phyloP scores from a whole-genome alignment of 2,888 invertebrate species.

The Tetranychus piercei region DNA sequence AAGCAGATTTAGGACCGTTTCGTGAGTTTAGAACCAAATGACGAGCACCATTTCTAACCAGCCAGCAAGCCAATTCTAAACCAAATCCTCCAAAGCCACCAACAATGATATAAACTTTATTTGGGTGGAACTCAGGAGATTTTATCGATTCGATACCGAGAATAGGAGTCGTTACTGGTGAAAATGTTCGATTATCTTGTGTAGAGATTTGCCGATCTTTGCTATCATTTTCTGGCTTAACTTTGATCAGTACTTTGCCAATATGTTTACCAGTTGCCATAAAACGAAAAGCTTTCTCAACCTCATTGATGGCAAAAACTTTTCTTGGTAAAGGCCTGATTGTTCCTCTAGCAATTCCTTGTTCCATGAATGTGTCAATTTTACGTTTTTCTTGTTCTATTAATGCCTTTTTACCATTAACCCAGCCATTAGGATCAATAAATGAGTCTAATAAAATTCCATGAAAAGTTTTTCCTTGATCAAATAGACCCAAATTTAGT shows the following conservation, averaged over 20 bases:
- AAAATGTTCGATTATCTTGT: constrained; percentile 59
- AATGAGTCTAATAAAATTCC: constrained; percentile 1
- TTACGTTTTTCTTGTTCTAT: not conserved
- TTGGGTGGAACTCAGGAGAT: constrained; percentile 44
- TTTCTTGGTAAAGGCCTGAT: constrained; percentile 59
- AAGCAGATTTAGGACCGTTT: constrained; percentile 72
- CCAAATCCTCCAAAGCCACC: constrained; percentile 89
- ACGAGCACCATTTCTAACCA: constrained; percentile 65
- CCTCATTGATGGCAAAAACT: constrained; percentile 62
- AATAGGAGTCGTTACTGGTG: constrained; percentile 34
- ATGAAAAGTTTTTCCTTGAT: not conserved
- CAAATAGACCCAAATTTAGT: constrained; percentile 31
- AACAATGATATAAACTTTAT: constrained; percentile 38
- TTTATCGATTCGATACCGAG: not conserved
- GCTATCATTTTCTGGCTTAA: constrained; percentile 32
- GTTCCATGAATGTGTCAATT: not conserved
- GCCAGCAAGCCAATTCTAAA: constrained; percentile 73
- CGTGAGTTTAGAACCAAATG: constrained; percentile 69
- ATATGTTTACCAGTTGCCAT: constrained; percentile 98
- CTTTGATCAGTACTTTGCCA: constrained; percentile 77
- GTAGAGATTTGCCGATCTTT: constrained; percentile 29
- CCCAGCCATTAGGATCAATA: not conserved
- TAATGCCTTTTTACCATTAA: not conserved
- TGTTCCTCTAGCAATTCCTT: not conserved
- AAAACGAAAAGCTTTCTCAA: constrained; percentile 74